Base-by-base conservation (phyloP, 2,888 invertebrate species). In the Callinectes sapidus region DNA sequence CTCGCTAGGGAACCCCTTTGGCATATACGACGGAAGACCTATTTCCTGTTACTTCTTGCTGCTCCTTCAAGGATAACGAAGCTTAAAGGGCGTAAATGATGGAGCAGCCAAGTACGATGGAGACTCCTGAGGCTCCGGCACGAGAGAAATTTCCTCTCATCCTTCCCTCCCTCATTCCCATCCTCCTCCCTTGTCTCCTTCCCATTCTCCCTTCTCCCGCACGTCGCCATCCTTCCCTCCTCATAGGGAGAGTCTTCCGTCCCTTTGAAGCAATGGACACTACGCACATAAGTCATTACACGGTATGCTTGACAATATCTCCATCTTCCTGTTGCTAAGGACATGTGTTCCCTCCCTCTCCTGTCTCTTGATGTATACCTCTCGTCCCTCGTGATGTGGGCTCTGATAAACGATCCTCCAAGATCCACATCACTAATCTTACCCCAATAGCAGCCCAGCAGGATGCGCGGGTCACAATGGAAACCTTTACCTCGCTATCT, bases 1-100 rank as follows among this genome's bases (percentile, higher is more conserved):
- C 61, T 77, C 48, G 87, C 87, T 39, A 39, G 92, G 77, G 87
- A 71, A 48, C 48, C 90, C 92, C 92, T 92, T 92, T 90, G 92
- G 92, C 92, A 90, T 92, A 87, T 87, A 89, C 89, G 92, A 92
- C 92, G 92, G 92, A 92, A 92, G 92, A 92, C 92, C 88, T 90
- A 92, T 92, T 92, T 92, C 92, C 92, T 92, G 87, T 92, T 92
- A 90, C 92, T 92, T 92, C 92, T 92, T 92, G 90, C 92, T 92
- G 92, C 90, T 92, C 92, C 90, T 92, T 92, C 92, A 88, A 92
- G 92, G 92, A 92, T 90, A 92, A 90, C 92, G 92, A 92, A 92
- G 92, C 92, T 90, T 92, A 92, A 92, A 92, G 92, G 92, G 90
- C 90, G 92, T 90, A 90, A 92, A 92, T 92, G 90, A 90, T 92